Evolutionary conservation across 2,797 vertebrate species (phyloP).

Genomic region (Typhlichthys subterraneus): DNA sequence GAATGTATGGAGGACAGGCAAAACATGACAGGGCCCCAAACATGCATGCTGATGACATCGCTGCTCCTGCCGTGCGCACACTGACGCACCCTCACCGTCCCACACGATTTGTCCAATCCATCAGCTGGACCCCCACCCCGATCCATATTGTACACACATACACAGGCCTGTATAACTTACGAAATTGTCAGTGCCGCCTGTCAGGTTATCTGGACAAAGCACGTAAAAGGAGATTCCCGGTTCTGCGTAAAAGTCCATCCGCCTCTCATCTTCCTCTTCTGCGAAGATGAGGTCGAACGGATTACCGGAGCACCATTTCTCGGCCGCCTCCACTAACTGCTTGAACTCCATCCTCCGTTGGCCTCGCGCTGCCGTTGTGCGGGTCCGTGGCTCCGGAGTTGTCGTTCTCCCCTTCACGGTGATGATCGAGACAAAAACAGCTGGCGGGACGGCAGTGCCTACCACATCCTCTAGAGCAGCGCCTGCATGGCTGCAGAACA

Average conservation of each 20-base stretch:
- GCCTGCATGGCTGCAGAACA: conserved; percentile 59
- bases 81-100: conserved; percentile 16
- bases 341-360: conserved; percentile 89
- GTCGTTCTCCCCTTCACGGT: conserved; percentile 57
- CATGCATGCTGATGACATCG: conserved; percentile 51
- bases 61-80: conserved; percentile 11
- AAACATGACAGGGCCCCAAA: conserved; percentile 20
- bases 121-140: conserved; percentile 28
- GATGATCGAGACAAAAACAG: conserved; percentile 74
- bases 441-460: conserved; percentile 67
- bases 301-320: conserved; percentile 94
- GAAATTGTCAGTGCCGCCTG: conserved; percentile 90
- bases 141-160: conserved; percentile 7
- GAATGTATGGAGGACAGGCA: background rate
- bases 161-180: conserved; percentile 80
- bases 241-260: conserved; percentile 97
- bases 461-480: conserved; percentile 61
- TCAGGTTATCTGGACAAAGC: conserved; percentile 86
- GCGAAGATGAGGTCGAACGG: conserved; percentile 97
- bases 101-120: conserved; percentile 23
- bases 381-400: conserved; percentile 62
- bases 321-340: conserved; percentile 94
- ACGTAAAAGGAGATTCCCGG: conserved; percentile 97
- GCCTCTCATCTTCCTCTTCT: conserved; percentile 91
- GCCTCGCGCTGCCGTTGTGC: conserved; percentile 44